Base-by-base conservation (phyloP, 1,140 invertebrate genomes). In the Babylonia areolata region DNA sequence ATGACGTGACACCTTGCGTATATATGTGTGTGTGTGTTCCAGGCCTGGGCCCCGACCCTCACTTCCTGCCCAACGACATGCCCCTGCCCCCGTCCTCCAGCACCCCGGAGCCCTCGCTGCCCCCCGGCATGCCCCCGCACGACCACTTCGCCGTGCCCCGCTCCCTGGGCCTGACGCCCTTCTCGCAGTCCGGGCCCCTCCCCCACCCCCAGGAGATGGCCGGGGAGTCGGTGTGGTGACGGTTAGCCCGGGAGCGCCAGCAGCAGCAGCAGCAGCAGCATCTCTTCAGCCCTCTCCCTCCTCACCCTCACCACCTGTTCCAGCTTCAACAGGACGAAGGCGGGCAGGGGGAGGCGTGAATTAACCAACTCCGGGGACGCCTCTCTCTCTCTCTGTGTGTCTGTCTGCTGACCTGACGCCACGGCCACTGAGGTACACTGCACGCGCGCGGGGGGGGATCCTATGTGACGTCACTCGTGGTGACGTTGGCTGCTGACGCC, bases 221-320 rank as follows among this genome's bases (percentile, higher is more conserved):
- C 15, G 33, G 33, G 37, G 33, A 40, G 75, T 23, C 58, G 58
- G 75, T 77, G 37, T 77, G 75, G 75, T 77, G 75, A 77, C 75
- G 75, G 75, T 77, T 77, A 77, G 75, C 75, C 75, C n/a, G 40
- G 75, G 75, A 77, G 37, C 75, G 23, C 20, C 75, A 77, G 37
- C 73, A 77, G 11, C 75, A 39, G 75, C 75, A 73, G 71, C 71
- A 73, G 6, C 71, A 73, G 71, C 71, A 35, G 31, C 71, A 73
- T 12, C 71, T 35, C 11, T 31, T 35, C 9, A 23, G 6, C 46
- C 64, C 9, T 20, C 64, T 12, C 9, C 64, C 9, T 9, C 64
- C 9, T 20, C 11, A 73, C 33, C 71, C 12, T 2, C 71, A 73
- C 31, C 69, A 40, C 15, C 2, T 40, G 37, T 77, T 77, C 75